These are phyloP conservation scores for Falco punctatus DNA, from an alignment of 2,113 vertebrate genomes.

Conservation along the genomic window DNA sequence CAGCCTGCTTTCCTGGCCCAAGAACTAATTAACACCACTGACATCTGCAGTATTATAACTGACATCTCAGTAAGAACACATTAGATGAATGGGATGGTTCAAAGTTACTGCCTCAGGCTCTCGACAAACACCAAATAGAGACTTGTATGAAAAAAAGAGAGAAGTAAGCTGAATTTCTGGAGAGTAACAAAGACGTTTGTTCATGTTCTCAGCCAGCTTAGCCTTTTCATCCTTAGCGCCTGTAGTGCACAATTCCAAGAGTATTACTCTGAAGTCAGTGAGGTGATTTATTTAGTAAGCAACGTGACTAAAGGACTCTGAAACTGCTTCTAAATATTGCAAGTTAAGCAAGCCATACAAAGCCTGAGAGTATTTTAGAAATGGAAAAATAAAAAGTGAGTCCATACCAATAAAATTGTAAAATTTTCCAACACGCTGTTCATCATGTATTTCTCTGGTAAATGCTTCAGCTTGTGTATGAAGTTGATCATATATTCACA, in stretches of 20 bases:
- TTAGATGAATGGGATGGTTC: not conserved
- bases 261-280: not conserved
- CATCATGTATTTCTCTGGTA: conserved; percentile 99
- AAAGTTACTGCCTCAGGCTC: conserved; percentile 12
- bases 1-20: not conserved
- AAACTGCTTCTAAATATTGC: not conserved
- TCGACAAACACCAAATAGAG: not conserved
- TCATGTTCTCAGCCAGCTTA: not conserved
- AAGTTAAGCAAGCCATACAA: not conserved
- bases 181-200: not conserved
- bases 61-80: not conserved
- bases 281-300: not conserved
- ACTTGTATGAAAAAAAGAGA: not conserved
- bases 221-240: conserved; percentile 13
- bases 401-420: conserved; percentile 95
- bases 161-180: not conserved
- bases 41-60: not conserved
- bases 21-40: not conserved
- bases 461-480: conserved; percentile 98
- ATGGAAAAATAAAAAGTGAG: not conserved
- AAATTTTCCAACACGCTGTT: conserved; percentile 99
- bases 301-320: not conserved
- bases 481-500: conserved; percentile 99
- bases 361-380: not conserved
- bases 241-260: not conserved